phyloP scores from a whole-genome alignment of 2,797 vertebrate species.

The Tenualosa thibaudeaui region DNA sequence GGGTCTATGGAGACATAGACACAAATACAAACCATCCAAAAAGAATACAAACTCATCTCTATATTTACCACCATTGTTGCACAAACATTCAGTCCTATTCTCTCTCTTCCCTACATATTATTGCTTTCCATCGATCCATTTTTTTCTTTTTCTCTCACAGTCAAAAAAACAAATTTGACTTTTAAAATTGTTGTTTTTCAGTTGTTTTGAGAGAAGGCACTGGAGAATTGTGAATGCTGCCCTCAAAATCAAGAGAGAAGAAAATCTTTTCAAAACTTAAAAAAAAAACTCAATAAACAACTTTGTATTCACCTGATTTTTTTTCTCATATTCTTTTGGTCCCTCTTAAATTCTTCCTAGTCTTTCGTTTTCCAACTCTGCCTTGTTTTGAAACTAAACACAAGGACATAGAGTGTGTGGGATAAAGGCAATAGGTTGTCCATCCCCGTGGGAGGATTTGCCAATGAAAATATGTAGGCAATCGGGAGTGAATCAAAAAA shows the following conservation, averaged over 20 bases:
- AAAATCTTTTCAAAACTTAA: not conserved
- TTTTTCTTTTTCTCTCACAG: not conserved
- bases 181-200: too few relatives aligned
- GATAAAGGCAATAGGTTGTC: constrained; percentile 52
- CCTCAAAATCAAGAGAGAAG: not conserved
- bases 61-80: constrained; percentile 48
- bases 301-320: not conserved
- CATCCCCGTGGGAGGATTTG: constrained; percentile 72
- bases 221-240: not conserved
- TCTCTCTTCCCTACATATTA: constrained; percentile 50
- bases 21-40: not conserved
- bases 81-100: constrained; percentile 40
- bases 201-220: too few relatives aligned
- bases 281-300: not conserved
- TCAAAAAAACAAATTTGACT: not conserved
- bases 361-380: not conserved
- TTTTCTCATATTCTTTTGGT: not conserved
- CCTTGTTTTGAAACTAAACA: constrained; percentile 48
- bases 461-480: constrained; percentile 72
- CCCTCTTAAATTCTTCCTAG: constrained; percentile 38
- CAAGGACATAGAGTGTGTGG: constrained; percentile 62
- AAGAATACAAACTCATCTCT: constrained; percentile 56
- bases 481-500: constrained; percentile 76
- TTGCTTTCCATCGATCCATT: constrained; percentile 30
- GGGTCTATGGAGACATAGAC: constrained; percentile 56